A percentile compares a stretch with the other conserved stretches of the same genome.
These are phyloP conservation scores for Temnothorax unifasciatus DNA, from an alignment of 2,888 invertebrate genomes.

Conservation along the genomic window DNA sequence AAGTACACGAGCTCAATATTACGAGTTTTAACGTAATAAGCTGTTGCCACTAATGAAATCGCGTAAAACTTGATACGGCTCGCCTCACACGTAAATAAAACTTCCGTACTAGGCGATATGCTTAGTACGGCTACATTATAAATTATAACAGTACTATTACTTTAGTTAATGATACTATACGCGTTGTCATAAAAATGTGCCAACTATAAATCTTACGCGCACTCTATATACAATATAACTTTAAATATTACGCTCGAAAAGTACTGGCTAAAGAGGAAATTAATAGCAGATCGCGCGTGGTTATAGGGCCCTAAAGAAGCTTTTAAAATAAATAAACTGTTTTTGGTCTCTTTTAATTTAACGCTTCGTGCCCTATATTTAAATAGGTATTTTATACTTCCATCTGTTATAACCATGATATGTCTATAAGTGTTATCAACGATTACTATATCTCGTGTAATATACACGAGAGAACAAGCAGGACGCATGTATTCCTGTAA, in stretches of 20 bases:
- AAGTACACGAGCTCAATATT: neutral
- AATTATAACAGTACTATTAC: neutral
- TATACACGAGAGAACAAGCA: constrained; percentile 22
- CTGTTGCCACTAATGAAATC: constrained; percentile 13
- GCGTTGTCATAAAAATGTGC: neutral
- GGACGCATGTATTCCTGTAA: constrained; percentile 40
- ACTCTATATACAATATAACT: neutral
- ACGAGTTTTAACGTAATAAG: constrained; percentile 9
- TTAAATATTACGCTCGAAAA: neutral
- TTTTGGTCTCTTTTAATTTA: neutral
- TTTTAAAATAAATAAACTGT: neutral
- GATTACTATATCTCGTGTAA: constrained; percentile 12
- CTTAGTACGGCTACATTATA: neutral
- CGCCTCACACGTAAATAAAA: constrained; percentile 26
- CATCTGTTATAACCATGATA: constrained; percentile 24
- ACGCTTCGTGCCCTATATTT: neutral
- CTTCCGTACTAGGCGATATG: neutral
- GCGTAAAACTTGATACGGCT: neutral
- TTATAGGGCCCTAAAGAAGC: neutral
- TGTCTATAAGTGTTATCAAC: constrained; percentile 18
- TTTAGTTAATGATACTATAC: neutral
- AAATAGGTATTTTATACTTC: neutral
- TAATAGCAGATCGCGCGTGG: neutral
- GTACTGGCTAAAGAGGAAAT: neutral
- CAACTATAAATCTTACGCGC: neutral